Percentiles rank a stretch among this genome's conserved stretches.
Evolutionary conservation across 1,140 invertebrate species (phyloP).

Genomic region (Paraescarpia echinospica): DNA sequence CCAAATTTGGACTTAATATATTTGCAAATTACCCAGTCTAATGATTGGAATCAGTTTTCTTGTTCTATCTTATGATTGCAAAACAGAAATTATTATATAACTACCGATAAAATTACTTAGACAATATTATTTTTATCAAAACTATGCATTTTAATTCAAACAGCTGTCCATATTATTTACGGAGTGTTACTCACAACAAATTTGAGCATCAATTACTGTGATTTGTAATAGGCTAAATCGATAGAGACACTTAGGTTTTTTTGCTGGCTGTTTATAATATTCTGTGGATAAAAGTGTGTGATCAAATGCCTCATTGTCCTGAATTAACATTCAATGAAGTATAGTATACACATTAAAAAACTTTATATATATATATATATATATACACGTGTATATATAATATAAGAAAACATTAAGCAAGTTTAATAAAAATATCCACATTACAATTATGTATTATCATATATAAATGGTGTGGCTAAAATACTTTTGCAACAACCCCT

Average conservation of each 20-base stretch:
- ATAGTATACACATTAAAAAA: neutral
- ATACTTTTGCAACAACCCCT: neutral
- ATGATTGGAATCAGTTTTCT: too few relatives aligned
- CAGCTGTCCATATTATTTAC: too few relatives aligned
- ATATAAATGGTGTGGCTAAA: neutral
- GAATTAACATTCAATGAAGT: neutral
- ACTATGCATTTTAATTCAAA: too few relatives aligned
- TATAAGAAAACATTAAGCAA: neutral
- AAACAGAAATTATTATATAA: too few relatives aligned
- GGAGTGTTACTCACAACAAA: neutral
- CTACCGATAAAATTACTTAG: too few relatives aligned
- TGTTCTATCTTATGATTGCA: too few relatives aligned
- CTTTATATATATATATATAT: too few relatives aligned
- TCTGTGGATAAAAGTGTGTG: neutral
- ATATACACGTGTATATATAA: too few relatives aligned
- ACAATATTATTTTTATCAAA: too few relatives aligned
- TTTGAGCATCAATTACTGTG: neutral
- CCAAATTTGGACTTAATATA: too few relatives aligned
- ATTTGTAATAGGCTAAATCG: neutral
- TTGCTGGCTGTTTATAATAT: neutral
- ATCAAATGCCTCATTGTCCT: neutral
- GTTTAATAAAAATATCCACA: neutral
- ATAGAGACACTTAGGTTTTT: too few relatives aligned
- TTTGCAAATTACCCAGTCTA: too few relatives aligned
- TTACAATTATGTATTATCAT: neutral